Evolutionary conservation across 2,113 vertebrate species (phyloP).

Genomic region (Pitta sordida): DNA sequence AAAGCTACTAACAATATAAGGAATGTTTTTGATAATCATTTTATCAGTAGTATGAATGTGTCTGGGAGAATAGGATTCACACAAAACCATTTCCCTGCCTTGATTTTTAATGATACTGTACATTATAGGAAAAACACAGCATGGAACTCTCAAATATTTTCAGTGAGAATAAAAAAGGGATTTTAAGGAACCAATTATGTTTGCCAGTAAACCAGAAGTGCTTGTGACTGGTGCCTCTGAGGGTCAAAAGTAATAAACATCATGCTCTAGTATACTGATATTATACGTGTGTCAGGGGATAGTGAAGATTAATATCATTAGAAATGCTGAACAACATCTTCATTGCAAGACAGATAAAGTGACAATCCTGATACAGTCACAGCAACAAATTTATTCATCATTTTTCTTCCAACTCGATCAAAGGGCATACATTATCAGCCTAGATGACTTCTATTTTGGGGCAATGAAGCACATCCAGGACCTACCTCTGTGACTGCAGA

Average conservation of each 20-base stretch:
- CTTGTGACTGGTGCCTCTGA: conserved; percentile 17
- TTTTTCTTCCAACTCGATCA: background rate
- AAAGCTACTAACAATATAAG: background rate
- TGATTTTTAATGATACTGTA: background rate
- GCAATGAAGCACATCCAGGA: background rate
- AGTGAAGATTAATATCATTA: conserved; percentile 61
- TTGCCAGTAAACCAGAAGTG: conserved; percentile 1
- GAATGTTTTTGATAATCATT: background rate
- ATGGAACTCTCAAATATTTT: conserved; percentile 40
- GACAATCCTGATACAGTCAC: background rate
- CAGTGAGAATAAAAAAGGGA: conserved; percentile 16
- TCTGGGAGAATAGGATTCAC: background rate
- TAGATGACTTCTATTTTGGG: background rate
- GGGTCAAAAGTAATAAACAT: conserved; percentile 55
- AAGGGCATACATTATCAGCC: background rate
- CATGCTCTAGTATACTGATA: conserved; percentile 10
- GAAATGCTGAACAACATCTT: conserved; percentile 18
- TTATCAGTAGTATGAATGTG: background rate
- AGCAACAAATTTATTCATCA: background rate
- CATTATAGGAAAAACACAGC: background rate
- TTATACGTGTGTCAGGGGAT: conserved; percentile 24
- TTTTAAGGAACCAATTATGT: conserved; percentile 36
- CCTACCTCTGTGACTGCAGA: background rate
- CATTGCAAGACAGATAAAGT: background rate
- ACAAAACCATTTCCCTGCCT: background rate